These are phyloP conservation scores for Brachionus calyciflorus DNA, from an alignment of 1,140 invertebrate species.

Conservation along the genomic window DNA sequence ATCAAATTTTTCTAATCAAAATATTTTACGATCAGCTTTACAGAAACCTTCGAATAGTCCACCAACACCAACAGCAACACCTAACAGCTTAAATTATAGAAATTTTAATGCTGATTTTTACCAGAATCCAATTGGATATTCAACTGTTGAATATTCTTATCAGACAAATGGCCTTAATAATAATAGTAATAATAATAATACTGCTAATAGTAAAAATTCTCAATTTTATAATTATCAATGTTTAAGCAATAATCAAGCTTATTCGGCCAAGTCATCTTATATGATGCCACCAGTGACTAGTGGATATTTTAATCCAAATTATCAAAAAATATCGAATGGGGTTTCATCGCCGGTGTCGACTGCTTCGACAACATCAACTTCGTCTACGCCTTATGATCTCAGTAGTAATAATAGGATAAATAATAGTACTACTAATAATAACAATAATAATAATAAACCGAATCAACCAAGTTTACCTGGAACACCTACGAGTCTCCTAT, in stretches of 20 bases:
- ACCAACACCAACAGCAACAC: conserved; percentile 20
- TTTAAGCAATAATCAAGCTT: conserved; percentile 26
- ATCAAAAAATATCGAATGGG: not conserved
- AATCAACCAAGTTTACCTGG: not conserved
- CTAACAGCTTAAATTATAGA: not conserved
- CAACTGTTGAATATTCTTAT: conserved; percentile 12
- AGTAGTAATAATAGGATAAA: no score
- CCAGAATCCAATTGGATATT: not conserved
- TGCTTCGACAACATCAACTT: conserved; percentile 8
- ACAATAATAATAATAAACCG: not conserved
- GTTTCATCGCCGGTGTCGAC: conserved; percentile 1
- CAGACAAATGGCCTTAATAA: conserved; percentile 24
- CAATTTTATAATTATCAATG: conserved; percentile 35
- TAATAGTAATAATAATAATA: no score
- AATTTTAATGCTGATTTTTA: conserved; percentile 2
- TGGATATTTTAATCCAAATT: conserved; percentile 19
- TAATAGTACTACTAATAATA: no score
- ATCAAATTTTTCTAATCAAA: conserved; percentile 6
- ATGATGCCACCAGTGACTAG: conserved; percentile 16
- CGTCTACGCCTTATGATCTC: conserved; percentile 19
- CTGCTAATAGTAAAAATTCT: conserved; percentile 7
- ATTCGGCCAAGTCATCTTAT: not conserved
- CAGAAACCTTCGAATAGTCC: conserved; percentile 19
- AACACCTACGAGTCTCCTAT: not conserved
- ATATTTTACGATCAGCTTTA: conserved; percentile 10